Base-by-base conservation (phyloP, 92 coral and sea anemone species). In the Porites lobata region DNA sequence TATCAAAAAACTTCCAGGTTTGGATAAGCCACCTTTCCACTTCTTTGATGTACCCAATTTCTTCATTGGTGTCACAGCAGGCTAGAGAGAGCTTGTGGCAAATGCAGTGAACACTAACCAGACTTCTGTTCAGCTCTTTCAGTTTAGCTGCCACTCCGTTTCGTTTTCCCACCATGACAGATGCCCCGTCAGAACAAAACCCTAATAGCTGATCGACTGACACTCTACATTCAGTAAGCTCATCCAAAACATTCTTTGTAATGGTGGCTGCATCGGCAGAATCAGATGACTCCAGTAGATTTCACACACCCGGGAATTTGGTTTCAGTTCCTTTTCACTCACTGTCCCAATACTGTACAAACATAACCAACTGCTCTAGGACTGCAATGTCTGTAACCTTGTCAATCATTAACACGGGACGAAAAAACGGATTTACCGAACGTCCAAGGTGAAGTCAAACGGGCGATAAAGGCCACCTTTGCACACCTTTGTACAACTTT, bases 11-110 rank as follows among this genome's bases (percentile, higher is more conserved):
- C 83, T 66, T 76, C 83, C 83, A 77, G 8, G 59, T 77, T 69
- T 85, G 89, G 76, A 85, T 58, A 7, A 85, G 71, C 83, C 77
- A 83, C 78, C 87, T 58, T 83, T 83, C 87, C 70, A 83, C 80
- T 83, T 83, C 80, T 57, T 83, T 71, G 67, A 83, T 83, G 87
- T 72, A 73, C 50, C 17, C 69, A 51, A 83, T 72, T 21, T 83
- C 87, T 22, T 83, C 47, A 66, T 68, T 67, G n/a, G 72, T 68
- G 83, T 77, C 78, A 52, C 84, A 66, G 78, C 89, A 86, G 84
- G 78, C 69, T 11, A 86, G 78, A 26, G 89, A 76, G 21, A 86
- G 56, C 82, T 58, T 86, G 89, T 77, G 83, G 84, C 78, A 86
- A 75, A 76, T 68, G 43, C 78, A 82, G 78, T 79, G 57, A 24